Conservation (phyloP, 2,888 invertebrate genomes). For the Macrophya annulata region DNA sequence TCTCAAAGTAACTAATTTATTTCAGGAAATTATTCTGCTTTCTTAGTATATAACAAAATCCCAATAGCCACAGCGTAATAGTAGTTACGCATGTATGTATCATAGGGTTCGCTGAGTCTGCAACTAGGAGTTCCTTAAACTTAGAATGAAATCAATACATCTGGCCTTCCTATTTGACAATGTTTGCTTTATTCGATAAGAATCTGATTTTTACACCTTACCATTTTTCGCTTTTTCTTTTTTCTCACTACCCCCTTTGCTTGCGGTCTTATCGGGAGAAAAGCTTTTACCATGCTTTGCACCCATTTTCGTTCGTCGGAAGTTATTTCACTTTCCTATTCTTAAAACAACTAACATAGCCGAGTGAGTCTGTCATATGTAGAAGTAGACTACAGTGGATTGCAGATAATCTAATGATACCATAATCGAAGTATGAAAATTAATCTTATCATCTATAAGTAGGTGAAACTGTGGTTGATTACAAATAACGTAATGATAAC, state of each 20-base stretch:
- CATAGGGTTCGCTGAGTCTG: too few relatives aligned
- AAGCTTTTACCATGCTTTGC: neutral
- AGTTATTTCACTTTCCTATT: neutral
- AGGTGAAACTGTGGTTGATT: neutral
- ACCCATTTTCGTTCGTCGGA: neutral
- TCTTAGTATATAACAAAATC: neutral
- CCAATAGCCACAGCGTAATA: neutral
- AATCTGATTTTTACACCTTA: neutral
- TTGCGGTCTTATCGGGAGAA: neutral
- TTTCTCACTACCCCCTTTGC: neutral
- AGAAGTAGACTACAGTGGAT: neutral
- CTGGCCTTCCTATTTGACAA: neutral
- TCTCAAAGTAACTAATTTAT: neutral
- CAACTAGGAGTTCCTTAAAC: too few relatives aligned
- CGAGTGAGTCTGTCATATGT: neutral
- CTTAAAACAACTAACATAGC: neutral
- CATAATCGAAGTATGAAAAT: neutral
- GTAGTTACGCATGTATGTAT: too few relatives aligned
- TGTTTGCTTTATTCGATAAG: neutral
- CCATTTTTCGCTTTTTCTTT: neutral
- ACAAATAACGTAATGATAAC: neutral
- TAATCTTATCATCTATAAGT: neutral
- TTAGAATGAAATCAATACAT: too few relatives aligned
- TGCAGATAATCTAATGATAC: neutral
- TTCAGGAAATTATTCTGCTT: too few relatives aligned